Evolutionary conservation across 2,113 vertebrate genomes (phyloP).

Genomic region (Megatriorchis doriae): DNA sequence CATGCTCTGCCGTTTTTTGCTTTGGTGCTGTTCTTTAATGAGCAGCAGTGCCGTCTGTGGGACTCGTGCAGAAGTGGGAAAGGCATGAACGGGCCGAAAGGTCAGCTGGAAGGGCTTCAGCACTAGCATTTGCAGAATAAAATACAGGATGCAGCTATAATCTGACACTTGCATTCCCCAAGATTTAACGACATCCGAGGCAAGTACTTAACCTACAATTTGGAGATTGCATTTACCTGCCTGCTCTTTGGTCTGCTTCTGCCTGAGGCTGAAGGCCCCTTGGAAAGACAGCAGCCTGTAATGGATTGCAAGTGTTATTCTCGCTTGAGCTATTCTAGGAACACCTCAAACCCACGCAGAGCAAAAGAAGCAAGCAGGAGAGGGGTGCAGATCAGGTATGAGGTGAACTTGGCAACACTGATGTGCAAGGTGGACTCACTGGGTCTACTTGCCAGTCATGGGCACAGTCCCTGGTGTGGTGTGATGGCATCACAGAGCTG

Average conservation of each 20-base stretch:
- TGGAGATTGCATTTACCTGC: background rate
- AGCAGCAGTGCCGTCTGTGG: accelerated
- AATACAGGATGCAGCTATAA: background rate
- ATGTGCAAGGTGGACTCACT: background rate
- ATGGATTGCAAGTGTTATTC: background rate
- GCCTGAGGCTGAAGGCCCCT: background rate
- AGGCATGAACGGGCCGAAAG: background rate
- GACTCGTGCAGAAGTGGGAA: background rate
- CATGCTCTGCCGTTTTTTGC: background rate
- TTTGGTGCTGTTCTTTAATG: background rate
- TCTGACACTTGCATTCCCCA: background rate
- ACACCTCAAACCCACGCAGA: accelerated
- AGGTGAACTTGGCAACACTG: background rate
- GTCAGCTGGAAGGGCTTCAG: background rate
- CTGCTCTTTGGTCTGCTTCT: background rate
- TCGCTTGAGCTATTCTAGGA: background rate
- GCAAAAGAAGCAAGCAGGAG: background rate
- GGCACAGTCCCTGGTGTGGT: too few relatives aligned
- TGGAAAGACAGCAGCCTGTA: background rate
- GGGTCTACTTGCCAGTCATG: background rate
- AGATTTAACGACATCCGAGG: background rate
- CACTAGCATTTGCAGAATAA: accelerated
- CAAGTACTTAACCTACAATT: background rate
- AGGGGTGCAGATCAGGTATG: background rate
- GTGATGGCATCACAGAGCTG: background rate